Evolutionary conservation across 2,888 invertebrate species (phyloP), one percentile per base, ranked within the genome.

Genomic region (Chloroclystis v-ata): DNA sequence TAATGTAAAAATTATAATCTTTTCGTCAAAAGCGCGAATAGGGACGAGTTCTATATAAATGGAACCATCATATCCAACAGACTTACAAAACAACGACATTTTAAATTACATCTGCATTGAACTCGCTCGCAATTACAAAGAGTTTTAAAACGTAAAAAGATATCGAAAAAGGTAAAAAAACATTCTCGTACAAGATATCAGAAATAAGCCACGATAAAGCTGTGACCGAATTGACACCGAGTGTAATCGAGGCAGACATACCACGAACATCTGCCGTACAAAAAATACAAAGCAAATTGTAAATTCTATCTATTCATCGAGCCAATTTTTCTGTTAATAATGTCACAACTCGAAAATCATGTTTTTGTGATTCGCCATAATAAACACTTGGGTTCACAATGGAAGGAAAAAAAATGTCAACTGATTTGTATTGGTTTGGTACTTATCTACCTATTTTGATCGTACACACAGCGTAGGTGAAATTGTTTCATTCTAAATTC

Each of bases 321-420:
- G 68, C 70, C 77, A 82, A 82, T 79, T 82, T 82, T 76, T 78
- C 76, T 78, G 75, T 82, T 81, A 80, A 81, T 82, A 79, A 77
- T 75, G 82, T 82, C 80, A 81, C 80, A 80, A 80, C 71, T 74
- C 59, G 65, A 68, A 66, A 72, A 69, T 67, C 59, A 64, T 69
- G 72, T 74, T 75, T 72, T 71, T 72, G 71, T 69, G 65, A 69
- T 64, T 49, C 57, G 61, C 49, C 47, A 64, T 62, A 68, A 69
- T 82, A 82, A 82, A 82, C 81, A 82, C 75, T 78, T 66, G 61
- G 71, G 14, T 42, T 56, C 63, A 82, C 76, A 78, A 80, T 71
- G 45, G 59, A 52, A 43, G 43, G 55, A 52, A 64, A 69, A 74
- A 71, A 67, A 54, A 37, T 46, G 57, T 65, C 67, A 68, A 69